Conservation (phyloP, 23 tunicate genomes). For the Styela clava region DNA sequence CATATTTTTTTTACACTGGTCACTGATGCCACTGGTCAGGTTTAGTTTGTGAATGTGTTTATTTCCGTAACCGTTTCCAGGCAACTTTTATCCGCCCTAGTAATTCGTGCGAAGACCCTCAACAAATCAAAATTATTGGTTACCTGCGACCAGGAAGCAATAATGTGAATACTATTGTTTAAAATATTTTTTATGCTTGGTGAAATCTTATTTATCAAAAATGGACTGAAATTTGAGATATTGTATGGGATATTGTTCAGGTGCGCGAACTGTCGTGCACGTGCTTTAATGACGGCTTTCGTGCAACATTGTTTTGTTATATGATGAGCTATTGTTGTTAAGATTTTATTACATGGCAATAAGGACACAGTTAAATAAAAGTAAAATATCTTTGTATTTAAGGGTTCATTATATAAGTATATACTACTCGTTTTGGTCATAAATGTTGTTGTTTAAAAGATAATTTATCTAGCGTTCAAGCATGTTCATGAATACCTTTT, state of each 20-base stretch:
- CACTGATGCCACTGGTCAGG: no score
- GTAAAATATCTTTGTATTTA: no score
- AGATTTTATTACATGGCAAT: no score
- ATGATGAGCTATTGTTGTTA: neutral
- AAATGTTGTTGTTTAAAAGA: no score
- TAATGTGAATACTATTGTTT: neutral
- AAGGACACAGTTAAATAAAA: no score
- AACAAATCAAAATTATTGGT: neutral
- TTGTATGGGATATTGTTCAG: neutral
- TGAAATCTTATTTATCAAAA: neutral
- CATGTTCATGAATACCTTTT: no score
- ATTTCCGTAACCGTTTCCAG: neutral
- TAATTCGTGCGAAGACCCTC: neutral
- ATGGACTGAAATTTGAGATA: neutral
- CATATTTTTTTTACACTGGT: no score
- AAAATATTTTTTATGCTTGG: neutral
- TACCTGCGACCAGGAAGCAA: neutral
- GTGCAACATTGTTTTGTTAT: neutral
- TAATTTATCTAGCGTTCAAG: no score
- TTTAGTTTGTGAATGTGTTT: no score
- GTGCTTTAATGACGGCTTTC: neutral
- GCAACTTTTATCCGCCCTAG: neutral
- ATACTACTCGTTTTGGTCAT: no score
- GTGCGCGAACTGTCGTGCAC: neutral
- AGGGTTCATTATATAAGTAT: no score